Base-by-base conservation (phyloP, 2,113 vertebrate genomes). In the Microtus ochrogaster region DNA sequence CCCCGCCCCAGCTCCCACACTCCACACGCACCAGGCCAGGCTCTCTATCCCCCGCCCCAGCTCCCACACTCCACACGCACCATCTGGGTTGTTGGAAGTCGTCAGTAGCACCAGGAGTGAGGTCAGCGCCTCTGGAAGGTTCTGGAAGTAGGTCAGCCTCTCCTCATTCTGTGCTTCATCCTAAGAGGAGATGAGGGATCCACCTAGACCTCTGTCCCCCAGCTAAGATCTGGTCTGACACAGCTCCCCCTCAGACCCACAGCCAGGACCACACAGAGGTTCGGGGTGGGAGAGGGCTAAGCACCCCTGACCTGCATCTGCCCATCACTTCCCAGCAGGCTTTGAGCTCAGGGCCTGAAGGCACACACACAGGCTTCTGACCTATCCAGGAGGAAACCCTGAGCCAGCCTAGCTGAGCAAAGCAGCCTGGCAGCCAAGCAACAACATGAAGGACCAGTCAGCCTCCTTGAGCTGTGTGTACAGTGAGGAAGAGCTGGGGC, bases 11-110 rank as follows among this genome's bases (percentile, higher is more conserved):
- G 19, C 7, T 2, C 81, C 36, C 61, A 14, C 0, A 7, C 36
- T 0, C 36, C 96, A 72, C 79, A 33, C 97, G 0, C 98, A 99
- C 99, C 99, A 3, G 11, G 4, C 81, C 72, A 0, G 72, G n/a
- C 19, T 36, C 26, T 1, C 47, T 2, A 13, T 0, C 55, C 55
- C 17, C 0, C 55, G 0, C 58, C 58, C 58, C 19, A 21, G 19
- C 58, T 58, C 81, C 36, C 66, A 19, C 0, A 10, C 36, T 0
- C 39, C 96, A 72, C 76, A 33, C 97, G 0, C 98, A 99, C 99
- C 99, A 3, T 99, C 99, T 0, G 99, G 99, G 97, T 99, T 99
- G 97, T 99, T 99, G 94, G 99, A 99, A 0, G 99, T 99, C 41
- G 99, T 99, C 88, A 99, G 99, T 94, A 99, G 98, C 94, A 99